These are phyloP conservation scores for Fratercula arctica DNA, from an alignment of 2,797 vertebrate genomes.

Conservation along the genomic window DNA sequence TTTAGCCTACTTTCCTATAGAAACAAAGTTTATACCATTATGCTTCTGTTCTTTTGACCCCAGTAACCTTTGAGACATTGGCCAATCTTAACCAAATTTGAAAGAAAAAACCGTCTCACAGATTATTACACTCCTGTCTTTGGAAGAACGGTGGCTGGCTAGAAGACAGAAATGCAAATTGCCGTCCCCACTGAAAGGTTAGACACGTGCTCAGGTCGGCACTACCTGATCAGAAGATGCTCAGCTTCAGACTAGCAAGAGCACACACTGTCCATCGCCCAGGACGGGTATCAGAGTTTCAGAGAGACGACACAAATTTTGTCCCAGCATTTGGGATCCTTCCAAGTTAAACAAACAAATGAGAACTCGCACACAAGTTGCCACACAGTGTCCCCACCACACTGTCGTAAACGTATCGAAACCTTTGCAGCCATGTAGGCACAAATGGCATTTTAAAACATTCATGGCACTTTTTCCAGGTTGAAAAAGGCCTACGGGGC, in stretches of 20 bases:
- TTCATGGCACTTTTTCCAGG: not conserved
- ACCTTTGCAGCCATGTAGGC: not conserved
- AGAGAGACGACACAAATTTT: not conserved
- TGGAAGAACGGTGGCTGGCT: not conserved
- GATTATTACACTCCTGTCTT: not conserved
- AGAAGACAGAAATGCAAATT: not conserved
- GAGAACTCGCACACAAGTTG: not conserved
- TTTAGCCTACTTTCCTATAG: not conserved
- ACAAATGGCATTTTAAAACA: not conserved
- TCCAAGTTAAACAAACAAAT: not conserved
- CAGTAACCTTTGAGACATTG: not conserved
- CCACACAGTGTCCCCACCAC: not conserved
- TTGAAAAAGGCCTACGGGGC: not conserved
- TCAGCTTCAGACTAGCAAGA: not conserved
- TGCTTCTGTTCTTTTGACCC: not conserved
- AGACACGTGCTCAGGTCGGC: rapidly evolving
- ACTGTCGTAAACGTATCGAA: not conserved
- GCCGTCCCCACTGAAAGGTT: not conserved
- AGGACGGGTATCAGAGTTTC: not conserved
- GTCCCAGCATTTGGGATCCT: not conserved
- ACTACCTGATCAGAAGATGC: not conserved
- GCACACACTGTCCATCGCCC: rapidly evolving
- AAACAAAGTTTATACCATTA: not conserved
- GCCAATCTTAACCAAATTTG: not conserved
- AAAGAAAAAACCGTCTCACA: not conserved